These are phyloP conservation scores for Aldrovandia affinis DNA, from an alignment of 2,797 vertebrate species.

Conservation along the genomic window DNA sequence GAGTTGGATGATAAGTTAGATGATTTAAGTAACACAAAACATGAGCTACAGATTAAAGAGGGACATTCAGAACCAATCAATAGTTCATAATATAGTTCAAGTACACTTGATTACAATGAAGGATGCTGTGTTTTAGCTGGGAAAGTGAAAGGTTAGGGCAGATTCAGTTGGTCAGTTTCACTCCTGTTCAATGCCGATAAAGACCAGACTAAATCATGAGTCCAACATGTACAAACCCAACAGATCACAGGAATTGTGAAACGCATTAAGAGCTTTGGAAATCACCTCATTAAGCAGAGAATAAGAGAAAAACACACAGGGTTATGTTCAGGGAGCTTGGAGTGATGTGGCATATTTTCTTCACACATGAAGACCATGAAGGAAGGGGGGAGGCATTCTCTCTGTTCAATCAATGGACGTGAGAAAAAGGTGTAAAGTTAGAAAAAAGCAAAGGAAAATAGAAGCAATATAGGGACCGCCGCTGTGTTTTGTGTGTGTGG, in stretches of 20 bases:
- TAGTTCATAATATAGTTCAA: not conserved
- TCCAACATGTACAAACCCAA: not conserved
- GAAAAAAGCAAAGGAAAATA: no score
- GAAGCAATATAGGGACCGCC: no score
- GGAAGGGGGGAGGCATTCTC: not conserved
- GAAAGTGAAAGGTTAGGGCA: not conserved
- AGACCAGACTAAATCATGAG: not conserved
- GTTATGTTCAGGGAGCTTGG: not conserved
- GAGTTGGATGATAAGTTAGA: not conserved
- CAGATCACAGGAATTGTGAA: not conserved
- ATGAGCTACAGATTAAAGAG: no score
- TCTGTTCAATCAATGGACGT: not conserved
- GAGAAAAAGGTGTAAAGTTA: not conserved
- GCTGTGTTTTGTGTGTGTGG: no score
- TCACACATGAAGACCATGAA: constrained; percentile 3
- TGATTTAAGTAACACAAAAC: not conserved
- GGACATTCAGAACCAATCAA: no score
- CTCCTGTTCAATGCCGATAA: not conserved
- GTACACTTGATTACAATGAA: not conserved
- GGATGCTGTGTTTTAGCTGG: not conserved
- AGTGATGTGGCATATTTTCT: constrained; percentile 3
- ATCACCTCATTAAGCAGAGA: constrained; percentile 8
- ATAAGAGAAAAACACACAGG: not conserved
- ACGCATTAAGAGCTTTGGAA: constrained; percentile 7
- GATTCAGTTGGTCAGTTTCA: not conserved